These are phyloP conservation scores for Lagopus muta DNA, from an alignment of 2,113 vertebrate genomes.

Conservation along the genomic window DNA sequence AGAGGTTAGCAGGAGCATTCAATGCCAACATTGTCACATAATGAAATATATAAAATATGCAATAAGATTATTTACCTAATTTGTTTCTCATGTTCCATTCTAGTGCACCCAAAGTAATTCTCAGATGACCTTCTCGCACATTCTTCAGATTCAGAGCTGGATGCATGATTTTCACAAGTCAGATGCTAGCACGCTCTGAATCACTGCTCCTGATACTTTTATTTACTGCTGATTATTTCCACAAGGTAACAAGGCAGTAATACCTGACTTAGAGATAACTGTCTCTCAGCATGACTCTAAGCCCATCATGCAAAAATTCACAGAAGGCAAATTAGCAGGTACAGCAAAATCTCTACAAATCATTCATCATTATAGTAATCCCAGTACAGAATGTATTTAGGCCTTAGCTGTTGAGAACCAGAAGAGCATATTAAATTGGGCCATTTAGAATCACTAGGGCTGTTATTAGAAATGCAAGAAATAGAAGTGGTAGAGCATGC, in stretches of 20 bases:
- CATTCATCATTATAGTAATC: neutral
- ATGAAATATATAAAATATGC: neutral
- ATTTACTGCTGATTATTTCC: constrained; percentile 11
- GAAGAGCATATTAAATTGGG: neutral
- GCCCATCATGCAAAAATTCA: neutral
- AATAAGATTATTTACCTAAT: neutral
- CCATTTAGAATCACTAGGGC: neutral
- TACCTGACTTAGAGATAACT: neutral
- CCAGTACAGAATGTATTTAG: neutral
- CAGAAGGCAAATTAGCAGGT: neutral
- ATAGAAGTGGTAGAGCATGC: neutral
- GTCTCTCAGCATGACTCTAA: neutral
- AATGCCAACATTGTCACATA: neutral
- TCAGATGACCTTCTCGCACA: neutral
- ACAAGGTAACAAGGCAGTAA: neutral
- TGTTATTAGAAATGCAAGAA: neutral
- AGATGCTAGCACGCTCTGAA: neutral
- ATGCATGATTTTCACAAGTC: neutral
- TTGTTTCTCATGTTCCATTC: neutral
- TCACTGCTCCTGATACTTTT: neutral
- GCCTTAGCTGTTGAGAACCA: neutral
- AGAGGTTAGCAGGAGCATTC: neutral
- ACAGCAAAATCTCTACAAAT: neutral
- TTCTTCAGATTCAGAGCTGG: neutral
- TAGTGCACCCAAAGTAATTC: neutral